phyloP scores from a whole-genome alignment of 2,888 invertebrate species.

The Hydrotaea diabolus region DNA sequence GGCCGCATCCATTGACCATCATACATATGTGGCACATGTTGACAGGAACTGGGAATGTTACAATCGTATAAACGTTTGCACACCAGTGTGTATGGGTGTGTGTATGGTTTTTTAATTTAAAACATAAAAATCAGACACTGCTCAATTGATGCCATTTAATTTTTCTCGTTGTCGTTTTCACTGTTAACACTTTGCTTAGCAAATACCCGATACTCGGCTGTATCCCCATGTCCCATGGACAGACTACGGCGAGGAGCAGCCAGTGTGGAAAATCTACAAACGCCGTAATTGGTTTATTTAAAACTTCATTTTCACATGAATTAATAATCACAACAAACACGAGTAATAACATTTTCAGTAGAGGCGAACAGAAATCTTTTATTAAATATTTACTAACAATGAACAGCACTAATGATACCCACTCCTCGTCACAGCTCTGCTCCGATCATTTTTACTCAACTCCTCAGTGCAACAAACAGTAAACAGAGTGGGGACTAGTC shows the following conservation, averaged over 20 bases:
- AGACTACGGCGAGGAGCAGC: background rate
- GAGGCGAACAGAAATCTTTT: constrained; percentile 57
- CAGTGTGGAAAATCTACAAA: background rate
- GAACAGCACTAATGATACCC: constrained; percentile 52
- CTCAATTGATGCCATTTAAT: constrained; percentile 54
- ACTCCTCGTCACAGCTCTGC: background rate
- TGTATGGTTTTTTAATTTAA: constrained; percentile 12
- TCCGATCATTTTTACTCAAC: background rate
- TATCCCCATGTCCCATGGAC: background rate
- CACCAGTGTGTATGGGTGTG: background rate
- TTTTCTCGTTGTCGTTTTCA: background rate
- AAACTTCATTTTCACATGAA: constrained; percentile 69
- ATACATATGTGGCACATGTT: constrained; percentile 55
- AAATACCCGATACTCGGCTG: background rate
- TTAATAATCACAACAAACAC: constrained; percentile 60
- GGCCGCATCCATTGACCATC: constrained; percentile 36
- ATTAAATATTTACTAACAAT: constrained; percentile 67
- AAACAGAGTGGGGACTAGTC: background rate
- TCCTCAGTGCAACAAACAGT: constrained; percentile 4
- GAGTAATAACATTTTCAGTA: constrained; percentile 38
- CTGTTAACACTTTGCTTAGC: constrained; percentile 39
- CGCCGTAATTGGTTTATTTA: constrained; percentile 64
- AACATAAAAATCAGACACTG: background rate
- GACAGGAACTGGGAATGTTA: constrained; percentile 41
- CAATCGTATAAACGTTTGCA: background rate